Conservation (phyloP, 2,797 vertebrate genomes). For the Lagocephalus sceleratus region DNA sequence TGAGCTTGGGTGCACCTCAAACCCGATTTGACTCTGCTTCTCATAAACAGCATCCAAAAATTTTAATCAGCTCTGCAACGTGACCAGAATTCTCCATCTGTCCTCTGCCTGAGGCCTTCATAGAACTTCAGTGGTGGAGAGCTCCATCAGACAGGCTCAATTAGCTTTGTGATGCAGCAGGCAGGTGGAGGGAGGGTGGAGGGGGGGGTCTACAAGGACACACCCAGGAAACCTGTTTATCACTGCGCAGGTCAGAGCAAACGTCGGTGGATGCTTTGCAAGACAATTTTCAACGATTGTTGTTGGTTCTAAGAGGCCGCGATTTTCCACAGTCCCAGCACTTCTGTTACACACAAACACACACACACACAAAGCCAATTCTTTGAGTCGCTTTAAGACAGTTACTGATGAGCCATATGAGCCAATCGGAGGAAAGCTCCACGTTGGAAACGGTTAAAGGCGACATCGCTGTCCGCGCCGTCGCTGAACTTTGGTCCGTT, state of each 20-base stretch:
- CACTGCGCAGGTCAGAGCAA: too few relatives aligned
- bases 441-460: background rate
- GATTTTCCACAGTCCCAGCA: too few relatives aligned
- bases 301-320: too few relatives aligned
- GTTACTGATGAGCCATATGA: background rate
- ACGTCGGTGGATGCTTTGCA: too few relatives aligned
- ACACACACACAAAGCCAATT: too few relatives aligned
- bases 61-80: slow-evolving; percentile 34
- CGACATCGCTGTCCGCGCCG: background rate
- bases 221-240: slow-evolving; percentile 6
- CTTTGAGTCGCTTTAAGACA: background rate
- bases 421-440: too few relatives aligned
- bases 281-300: too few relatives aligned
- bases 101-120: slow-evolving; percentile 3
- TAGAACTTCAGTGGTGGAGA: too few relatives aligned
- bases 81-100: background rate
- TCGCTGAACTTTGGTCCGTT: background rate
- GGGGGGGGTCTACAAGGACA: background rate
- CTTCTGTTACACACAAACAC: too few relatives aligned
- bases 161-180: slow-evolving; percentile 13
- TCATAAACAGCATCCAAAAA: slow-evolving; percentile 21
- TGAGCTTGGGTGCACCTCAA: too few relatives aligned
- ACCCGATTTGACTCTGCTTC: slow-evolving; percentile 11
- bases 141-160: too few relatives aligned
- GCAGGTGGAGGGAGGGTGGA: slow-evolving; percentile 20